Base-by-base conservation (phyloP, 2,113 vertebrate species). In the Rhipidura dahli region DNA sequence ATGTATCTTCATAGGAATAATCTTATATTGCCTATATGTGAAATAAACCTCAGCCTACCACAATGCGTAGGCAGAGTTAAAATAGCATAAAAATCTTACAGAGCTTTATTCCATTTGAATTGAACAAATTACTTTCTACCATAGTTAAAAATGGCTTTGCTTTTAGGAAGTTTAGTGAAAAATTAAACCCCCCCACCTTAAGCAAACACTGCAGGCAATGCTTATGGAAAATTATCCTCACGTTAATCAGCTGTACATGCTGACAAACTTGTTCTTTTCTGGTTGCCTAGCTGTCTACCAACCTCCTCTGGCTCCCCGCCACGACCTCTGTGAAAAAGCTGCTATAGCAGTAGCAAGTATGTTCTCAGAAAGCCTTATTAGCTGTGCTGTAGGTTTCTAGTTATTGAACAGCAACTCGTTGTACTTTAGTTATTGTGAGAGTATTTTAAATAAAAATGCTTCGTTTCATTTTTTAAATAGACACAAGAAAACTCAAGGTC, bases 201-300 rank as follows among this genome's bases (percentile, higher is more conserved):
- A 96, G 96, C 80, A 69, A 93, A 96, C 61, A 92, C 64, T 45
- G 65, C 61, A 92, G 72, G 79, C 51, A 90, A 75, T 53, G 49
- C 79, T 94, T 93, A 90, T 89, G 94, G 92, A 95, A 96, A 97
- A 93, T 93, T 93, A 97, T 96, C 95, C 96, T 93, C 75, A 89
- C 9, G 3, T 80, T 97, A 97, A 98, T 98, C 96, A 96, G 94
- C 92, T 97, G 91, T 93, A 94, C 94, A 97, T 94, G 97, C 97
- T 97, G 97, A 98, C 96, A 94, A 85, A 90, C 92, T 97, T 96
- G 89, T 97, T 98, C 97, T 97, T 93, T 96, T 96, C 96, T 94
- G 86, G 89, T 97, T 97, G 97, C 96, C 93, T 95, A 93, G 95
- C 96, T 96, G 57, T 93, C 60, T 92, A 94, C 65, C 92, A 90